Percentiles rank a stretch among this genome's conserved stretches.
Conservation (phyloP, 2,113 vertebrate species). For the Ascaphus truei region DNA sequence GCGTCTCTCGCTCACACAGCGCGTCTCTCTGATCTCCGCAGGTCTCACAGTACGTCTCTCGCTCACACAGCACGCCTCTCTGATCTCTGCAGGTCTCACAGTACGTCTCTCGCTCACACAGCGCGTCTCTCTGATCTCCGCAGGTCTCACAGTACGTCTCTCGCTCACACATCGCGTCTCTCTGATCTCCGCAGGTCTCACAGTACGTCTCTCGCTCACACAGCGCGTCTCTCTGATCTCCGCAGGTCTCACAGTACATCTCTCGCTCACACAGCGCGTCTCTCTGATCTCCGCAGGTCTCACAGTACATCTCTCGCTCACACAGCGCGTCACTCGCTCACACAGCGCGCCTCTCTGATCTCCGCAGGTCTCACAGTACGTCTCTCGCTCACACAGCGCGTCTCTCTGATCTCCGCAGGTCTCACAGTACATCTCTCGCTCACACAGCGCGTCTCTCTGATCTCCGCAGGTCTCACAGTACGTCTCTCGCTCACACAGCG, state of each 20-base stretch:
- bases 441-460: not conserved
- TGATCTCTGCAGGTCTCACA: slow-evolving; percentile 70
- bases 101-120: slow-evolving; percentile 73
- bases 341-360: not conserved
- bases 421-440: slow-evolving; percentile 81
- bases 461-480: slow-evolving; percentile 80
- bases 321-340: not conserved
- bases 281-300: slow-evolving; percentile 61
- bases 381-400: slow-evolving; percentile 59
- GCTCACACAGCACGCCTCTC: slow-evolving; percentile 32
- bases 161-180: slow-evolving; percentile 38
- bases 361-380: slow-evolving; percentile 82
- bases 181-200: slow-evolving; percentile 62
- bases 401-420: slow-evolving; percentile 59
- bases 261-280: slow-evolving; percentile 53
- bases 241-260: slow-evolving; percentile 85
- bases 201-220: slow-evolving; percentile 79
- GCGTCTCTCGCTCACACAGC: not conserved
- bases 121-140: not conserved
- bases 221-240: not conserved
- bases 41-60: slow-evolving; percentile 87
- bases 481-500: slow-evolving; percentile 61
- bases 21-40: slow-evolving; percentile 37
- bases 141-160: slow-evolving; percentile 90
- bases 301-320: slow-evolving; percentile 80